Evolutionary conservation across 2,113 vertebrate genomes (phyloP), one percentile per base, ranked within the genome.

Genomic region (Panthera uncia): DNA sequence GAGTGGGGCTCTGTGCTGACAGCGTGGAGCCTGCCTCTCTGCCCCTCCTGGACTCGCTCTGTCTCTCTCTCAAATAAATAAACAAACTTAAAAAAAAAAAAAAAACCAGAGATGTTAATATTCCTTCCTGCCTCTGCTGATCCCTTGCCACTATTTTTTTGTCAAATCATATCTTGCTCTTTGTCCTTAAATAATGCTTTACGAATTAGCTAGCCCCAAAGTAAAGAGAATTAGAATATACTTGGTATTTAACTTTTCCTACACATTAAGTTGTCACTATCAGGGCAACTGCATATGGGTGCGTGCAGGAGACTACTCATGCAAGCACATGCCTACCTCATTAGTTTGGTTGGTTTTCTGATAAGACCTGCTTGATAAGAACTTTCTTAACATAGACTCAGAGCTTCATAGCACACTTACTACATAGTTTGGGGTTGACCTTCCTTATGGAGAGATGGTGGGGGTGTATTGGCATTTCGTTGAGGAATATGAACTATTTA

Each of bases 151-250:
- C 16, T 36, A 27, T 50, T 33, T 68, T 38, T 89, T 86, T 27
- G 25, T 87, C 69, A 88, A 94, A 41, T 45, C 0, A 3, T 12
- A 18, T 69, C 63, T 86, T 95, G 19, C 10, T 63, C 29, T 50
- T n/a, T 55, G 33, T 80, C 69, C 41, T 85, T 95, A 93, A 95
- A 74, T 80, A 50, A 79, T 79, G 55, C 48, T 85, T 63, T 88
- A 61, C 73, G 84, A 97, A 81, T 61, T 76, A 85, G 45, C 84
- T 83, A 79, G 18, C 38, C 69, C 83, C 0, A 41, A 93, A 87
- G 36, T 86, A 63, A 89, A 90, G 73, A 85, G 61, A 12, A 82
- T 48, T 89, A 61, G 69, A 87, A 80, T 57, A 68, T 14, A 71
- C 16, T 79, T 71, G 66, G 36, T 48, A 57, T 78, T 94, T 92